A percentile compares a stretch with the other conserved stretches of the same genome.
phyloP scores from a whole-genome alignment of 1,140 invertebrate genomes.

The Drosophila pallidifrons region DNA sequence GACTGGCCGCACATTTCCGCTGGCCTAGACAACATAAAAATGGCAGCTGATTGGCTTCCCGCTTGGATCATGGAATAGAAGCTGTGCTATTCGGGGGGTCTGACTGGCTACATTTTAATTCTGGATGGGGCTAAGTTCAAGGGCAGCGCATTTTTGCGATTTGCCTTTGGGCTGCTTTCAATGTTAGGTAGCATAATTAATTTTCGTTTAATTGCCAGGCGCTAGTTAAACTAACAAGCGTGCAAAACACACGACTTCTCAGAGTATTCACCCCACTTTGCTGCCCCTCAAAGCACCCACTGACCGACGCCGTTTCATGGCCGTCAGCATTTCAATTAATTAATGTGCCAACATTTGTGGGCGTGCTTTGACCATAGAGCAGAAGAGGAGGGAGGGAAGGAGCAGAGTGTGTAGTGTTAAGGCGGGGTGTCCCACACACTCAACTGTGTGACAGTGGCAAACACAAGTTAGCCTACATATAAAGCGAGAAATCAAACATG shows the following conservation, averaged over 20 bases:
- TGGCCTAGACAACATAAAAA: slow-evolving; percentile 55
- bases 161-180: slow-evolving; percentile 43
- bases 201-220: slow-evolving; percentile 79
- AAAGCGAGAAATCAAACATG: slow-evolving; percentile 81
- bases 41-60: slow-evolving; percentile 67
- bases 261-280: not conserved
- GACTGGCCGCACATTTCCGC: slow-evolving; percentile 58
- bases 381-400: not conserved
- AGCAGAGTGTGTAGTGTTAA: not conserved
- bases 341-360: slow-evolving; percentile 81
- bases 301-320: slow-evolving; percentile 25
- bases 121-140: slow-evolving; percentile 63
- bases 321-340: slow-evolving; percentile 80
- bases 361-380: slow-evolving; percentile 29
- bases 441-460: slow-evolving; percentile 64
- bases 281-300: not conserved
- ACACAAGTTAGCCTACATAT: slow-evolving; percentile 79
- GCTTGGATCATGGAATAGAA: not conserved
- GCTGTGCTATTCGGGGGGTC: too few species aligned
- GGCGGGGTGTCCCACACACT: not conserved
- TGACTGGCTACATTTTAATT: slow-evolving; percentile 21
- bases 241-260: slow-evolving; percentile 65
- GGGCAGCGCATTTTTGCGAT: slow-evolving; percentile 48
- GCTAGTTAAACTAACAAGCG: slow-evolving; percentile 81
- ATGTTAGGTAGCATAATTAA: slow-evolving; percentile 78